These are phyloP conservation scores for Azorinus chamasolen DNA, from an alignment of 2,888 invertebrate species.

Conservation along the genomic window DNA sequence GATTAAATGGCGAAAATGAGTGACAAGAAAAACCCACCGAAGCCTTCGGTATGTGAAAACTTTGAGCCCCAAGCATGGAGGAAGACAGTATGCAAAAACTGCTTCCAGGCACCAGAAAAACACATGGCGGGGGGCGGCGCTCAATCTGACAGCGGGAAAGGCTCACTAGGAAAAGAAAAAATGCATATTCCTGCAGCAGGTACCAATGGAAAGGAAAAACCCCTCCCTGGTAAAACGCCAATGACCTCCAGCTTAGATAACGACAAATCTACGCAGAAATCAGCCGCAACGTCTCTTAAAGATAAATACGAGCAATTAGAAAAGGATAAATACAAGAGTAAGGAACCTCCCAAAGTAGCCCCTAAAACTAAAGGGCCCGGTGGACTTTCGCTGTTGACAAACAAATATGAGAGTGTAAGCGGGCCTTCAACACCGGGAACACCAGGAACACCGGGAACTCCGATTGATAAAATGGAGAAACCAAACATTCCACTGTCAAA, in stretches of 20 bases:
- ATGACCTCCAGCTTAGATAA: too few species aligned
- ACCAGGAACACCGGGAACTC: neutral
- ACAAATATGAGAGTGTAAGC: slow-evolving; percentile 26
- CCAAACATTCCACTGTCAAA: slow-evolving; percentile 12
- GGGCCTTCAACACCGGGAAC: neutral
- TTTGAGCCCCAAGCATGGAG: slow-evolving; percentile 87
- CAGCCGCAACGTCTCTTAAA: slow-evolving; percentile 45
- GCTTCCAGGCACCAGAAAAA: slow-evolving; percentile 82
- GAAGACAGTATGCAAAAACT: slow-evolving; percentile 86
- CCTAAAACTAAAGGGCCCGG: slow-evolving; percentile 34
- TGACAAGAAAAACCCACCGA: slow-evolving; percentile 43
- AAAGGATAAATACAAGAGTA: slow-evolving; percentile 46
- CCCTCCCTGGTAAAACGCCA: too few species aligned
- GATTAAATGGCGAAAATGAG: slow-evolving; percentile 41
- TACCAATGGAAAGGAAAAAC: too few species aligned
- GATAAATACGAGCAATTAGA: slow-evolving; percentile 59
- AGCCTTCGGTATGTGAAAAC: slow-evolving; percentile 71
- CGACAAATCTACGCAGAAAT: slow-evolving; percentile 16
- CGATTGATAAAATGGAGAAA: neutral
- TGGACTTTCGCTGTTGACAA: slow-evolving; percentile 26
- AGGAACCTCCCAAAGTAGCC: slow-evolving; percentile 37
- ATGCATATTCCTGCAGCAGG: too few species aligned
- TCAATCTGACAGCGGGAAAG: neutral
- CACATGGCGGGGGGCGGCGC: slow-evolving; percentile 66
- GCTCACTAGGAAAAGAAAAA: too few species aligned